Base-by-base conservation (phyloP, 2,888 invertebrate species). In the Alloplasta piceator region DNA sequence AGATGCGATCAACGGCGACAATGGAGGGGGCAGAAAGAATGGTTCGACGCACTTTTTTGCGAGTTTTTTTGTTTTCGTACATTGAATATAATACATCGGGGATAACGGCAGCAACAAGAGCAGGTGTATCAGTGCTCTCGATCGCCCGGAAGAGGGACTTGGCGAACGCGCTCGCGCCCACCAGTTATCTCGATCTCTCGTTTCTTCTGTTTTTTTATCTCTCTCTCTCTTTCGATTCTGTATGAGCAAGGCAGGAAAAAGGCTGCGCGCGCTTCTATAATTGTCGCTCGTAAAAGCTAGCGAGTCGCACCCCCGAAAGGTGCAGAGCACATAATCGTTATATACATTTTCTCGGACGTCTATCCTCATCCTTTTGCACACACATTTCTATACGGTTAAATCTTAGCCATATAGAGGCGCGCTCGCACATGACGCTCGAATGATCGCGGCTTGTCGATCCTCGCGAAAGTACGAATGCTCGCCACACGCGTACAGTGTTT, bases 241-340 rank as follows among this genome's bases (percentile, higher is more conserved):
- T 16, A 7, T 12, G 10, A 14, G 16, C n/a, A 36, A 12, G 63
- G 77, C 77, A 77, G 66, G 60, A 70, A 81, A 81, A 76, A 75
- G 74, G 73, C 71, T 58, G 60, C 70, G n/a, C 79, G 87, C 86
- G 89, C 90, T 89, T 90, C 91, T 89, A 91, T 91, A 90, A 91
- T 90, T 87, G 87, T 89, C 85, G 87, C 89, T 91, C 90, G 90
- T 91, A 91, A 91, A 91, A 86, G 84, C 64, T 86, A 85, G 86
- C 86, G 86, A 88, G 86, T 87, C 86, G 86, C 86, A 84, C 87
- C 85, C 84, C 82, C 83, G 80, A 82, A 83, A 83, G 85, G 84
- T 80, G 68, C 74, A 75, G 56, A 38, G 43, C 43, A 52, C 48
- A 46, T 74, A 43, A n/a, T n/a, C 64, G 63, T 58, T 48, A 39